Conservation (phyloP, 2,797 vertebrate genomes). For the Neosalanx taihuensis region DNA sequence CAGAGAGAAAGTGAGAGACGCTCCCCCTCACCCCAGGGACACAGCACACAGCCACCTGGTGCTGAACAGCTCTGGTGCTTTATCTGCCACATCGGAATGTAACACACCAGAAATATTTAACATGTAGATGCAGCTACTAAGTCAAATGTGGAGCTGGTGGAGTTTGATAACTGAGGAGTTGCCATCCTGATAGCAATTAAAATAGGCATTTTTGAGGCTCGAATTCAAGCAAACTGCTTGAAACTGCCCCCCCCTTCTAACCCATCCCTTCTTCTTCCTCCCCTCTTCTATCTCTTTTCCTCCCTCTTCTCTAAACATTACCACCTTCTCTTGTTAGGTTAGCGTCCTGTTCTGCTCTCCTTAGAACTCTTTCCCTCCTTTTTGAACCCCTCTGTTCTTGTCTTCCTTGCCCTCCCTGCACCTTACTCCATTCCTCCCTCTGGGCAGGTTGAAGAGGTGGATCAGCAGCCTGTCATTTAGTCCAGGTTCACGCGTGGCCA, state of each 20-base stretch:
- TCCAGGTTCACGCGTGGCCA: neutral
- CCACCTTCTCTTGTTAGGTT: neutral
- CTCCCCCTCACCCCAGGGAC: neutral
- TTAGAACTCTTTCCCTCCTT: neutral
- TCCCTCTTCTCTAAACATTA: neutral
- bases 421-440: neutral
- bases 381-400: neutral
- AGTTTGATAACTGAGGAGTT: too few relatives aligned
- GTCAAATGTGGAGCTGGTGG: too few relatives aligned
- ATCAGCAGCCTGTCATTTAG: slow-evolving; percentile 33
- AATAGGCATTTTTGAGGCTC: too few relatives aligned
- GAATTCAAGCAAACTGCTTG: too few relatives aligned
- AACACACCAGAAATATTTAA: too few relatives aligned
- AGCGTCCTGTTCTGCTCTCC: neutral
- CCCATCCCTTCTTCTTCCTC: neutral
- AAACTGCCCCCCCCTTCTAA: neutral
- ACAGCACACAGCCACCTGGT: too few relatives aligned
- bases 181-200: too few relatives aligned
- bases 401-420: neutral
- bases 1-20: neutral
- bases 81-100: too few relatives aligned
- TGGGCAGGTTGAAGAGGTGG: slow-evolving; percentile 14
- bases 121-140: too few relatives aligned
- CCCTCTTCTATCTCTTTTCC: neutral
- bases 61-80: too few relatives aligned